A percentile compares a stretch with the other conserved stretches of the same genome.
These are phyloP conservation scores for Dissostichus mawsoni DNA, from an alignment of 2,113 vertebrate species.

Conservation along the genomic window DNA sequence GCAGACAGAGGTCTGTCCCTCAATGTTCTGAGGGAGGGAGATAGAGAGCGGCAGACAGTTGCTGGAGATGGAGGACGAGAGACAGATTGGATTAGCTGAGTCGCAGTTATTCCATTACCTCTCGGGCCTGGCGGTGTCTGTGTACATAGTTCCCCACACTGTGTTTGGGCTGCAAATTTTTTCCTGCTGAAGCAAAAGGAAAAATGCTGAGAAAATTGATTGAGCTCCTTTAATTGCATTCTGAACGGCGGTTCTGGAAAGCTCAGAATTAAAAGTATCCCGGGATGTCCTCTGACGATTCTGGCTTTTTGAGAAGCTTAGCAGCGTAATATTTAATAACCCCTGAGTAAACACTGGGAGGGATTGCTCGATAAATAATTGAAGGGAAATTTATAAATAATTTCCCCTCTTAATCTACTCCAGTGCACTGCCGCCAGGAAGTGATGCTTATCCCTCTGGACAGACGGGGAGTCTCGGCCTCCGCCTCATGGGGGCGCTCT, in stretches of 20 bases:
- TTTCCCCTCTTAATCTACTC: conserved; percentile 78
- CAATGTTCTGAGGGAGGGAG: conserved; percentile 60
- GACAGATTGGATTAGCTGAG: conserved; percentile 72
- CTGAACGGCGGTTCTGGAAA: conserved; percentile 42
- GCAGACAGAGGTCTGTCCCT: conserved; percentile 72
- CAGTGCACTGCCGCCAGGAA: conserved; percentile 67
- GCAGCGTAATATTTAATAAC: conserved; percentile 83
- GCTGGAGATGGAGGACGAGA: conserved; percentile 64
- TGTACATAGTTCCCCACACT: neutral
- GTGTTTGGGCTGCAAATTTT: conserved; percentile 43
- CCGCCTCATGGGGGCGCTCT: conserved; percentile 77
- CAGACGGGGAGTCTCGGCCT: conserved; percentile 11
- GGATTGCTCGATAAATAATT: conserved; percentile 85
- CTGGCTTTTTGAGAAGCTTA: conserved; percentile 75
- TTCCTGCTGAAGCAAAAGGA: conserved; percentile 41
- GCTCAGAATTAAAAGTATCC: conserved; percentile 70
- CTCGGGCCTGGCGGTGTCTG: conserved; percentile 26
- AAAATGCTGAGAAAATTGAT: conserved; percentile 59
- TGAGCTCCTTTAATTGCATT: conserved; percentile 74
- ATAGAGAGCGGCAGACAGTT: conserved; percentile 56
- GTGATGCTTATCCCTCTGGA: conserved; percentile 72
- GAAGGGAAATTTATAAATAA: conserved; percentile 84
- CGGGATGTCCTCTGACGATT: conserved; percentile 72
- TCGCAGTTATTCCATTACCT: conserved; percentile 75
- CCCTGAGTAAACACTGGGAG: conserved; percentile 81